Evolutionary conservation across 2,888 invertebrate species (phyloP).

Genomic region (Eledone cirrhosa): DNA sequence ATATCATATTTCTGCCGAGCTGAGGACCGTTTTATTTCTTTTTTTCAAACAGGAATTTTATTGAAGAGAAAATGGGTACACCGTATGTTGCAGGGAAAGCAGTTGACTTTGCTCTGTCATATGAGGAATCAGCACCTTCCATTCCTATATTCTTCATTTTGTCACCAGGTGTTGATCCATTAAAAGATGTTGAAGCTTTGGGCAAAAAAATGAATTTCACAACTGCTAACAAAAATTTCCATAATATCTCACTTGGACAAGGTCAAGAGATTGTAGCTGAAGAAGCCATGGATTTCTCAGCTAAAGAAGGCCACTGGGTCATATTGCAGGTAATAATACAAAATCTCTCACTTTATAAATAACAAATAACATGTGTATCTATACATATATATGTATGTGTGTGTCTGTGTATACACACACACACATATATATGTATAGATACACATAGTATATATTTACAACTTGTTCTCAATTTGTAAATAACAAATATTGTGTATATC

Average conservation of each 20-base stretch:
- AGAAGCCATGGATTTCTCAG: slow-evolving; percentile 87
- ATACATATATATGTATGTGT: too few species aligned
- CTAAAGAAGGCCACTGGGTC: slow-evolving; percentile 92
- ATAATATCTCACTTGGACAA: slow-evolving; percentile 93
- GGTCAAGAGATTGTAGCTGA: slow-evolving; percentile 95
- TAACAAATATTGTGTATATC: too few species aligned
- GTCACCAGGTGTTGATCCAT: slow-evolving; percentile 94
- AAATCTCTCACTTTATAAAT: too few species aligned
- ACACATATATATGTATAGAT: too few species aligned
- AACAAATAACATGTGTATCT: too few species aligned
- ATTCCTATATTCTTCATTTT: slow-evolving; percentile 97
- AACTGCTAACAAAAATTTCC: slow-evolving; percentile 82
- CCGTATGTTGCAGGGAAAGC: slow-evolving; percentile 90
- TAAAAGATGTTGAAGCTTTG: slow-evolving; percentile 92
- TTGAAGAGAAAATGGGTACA: slow-evolving; percentile 90
- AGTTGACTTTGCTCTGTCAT: slow-evolving; percentile 91
- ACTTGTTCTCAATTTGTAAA: slow-evolving; percentile 47
- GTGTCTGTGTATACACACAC: too few species aligned
- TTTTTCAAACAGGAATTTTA: slow-evolving; percentile 74
- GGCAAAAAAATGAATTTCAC: slow-evolving; percentile 86
- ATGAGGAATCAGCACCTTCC: slow-evolving; percentile 89
- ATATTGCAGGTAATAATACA: slow-evolving; percentile 76
- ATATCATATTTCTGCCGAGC: too few species aligned
- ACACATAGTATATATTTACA: too few species aligned
- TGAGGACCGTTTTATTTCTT: background rate